Conservation (phyloP, 2,113 vertebrate genomes). For the Corythaixoides concolor region DNA sequence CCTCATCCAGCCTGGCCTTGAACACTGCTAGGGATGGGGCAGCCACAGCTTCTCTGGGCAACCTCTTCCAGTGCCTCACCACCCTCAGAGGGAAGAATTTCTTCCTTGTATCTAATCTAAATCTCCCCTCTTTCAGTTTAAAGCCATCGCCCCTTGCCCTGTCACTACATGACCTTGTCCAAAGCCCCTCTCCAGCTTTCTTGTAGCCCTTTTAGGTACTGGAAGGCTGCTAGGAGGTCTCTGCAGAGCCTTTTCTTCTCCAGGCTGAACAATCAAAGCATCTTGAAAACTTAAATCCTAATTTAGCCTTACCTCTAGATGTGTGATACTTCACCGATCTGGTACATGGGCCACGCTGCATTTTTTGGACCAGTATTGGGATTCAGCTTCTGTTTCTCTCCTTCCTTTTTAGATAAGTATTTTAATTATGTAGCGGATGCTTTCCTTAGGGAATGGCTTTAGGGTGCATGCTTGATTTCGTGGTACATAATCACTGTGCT, state of each 20-base stretch:
- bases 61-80: too few species aligned
- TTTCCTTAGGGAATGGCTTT: background rate
- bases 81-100: too few species aligned
- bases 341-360: background rate
- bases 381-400: background rate
- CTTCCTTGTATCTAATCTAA: too few species aligned
- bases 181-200: too few species aligned
- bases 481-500: background rate
- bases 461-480: background rate
- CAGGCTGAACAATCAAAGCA: background rate
- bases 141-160: too few species aligned
- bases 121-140: too few species aligned
- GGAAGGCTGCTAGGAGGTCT: too few species aligned
- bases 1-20: fast-evolving
- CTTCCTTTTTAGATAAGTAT: background rate
- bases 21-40: background rate
- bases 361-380: background rate
- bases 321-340: background rate
- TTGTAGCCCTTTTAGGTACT: too few species aligned
- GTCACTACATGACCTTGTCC: too few species aligned
- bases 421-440: background rate
- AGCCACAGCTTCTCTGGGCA: too few species aligned
- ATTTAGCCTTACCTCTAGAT: background rate
- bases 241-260: too few species aligned
- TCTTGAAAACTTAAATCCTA: background rate